Conservation (phyloP, 30 jellyfish, hydroid and myxozoan species). For the Aurelia sp. region DNA sequence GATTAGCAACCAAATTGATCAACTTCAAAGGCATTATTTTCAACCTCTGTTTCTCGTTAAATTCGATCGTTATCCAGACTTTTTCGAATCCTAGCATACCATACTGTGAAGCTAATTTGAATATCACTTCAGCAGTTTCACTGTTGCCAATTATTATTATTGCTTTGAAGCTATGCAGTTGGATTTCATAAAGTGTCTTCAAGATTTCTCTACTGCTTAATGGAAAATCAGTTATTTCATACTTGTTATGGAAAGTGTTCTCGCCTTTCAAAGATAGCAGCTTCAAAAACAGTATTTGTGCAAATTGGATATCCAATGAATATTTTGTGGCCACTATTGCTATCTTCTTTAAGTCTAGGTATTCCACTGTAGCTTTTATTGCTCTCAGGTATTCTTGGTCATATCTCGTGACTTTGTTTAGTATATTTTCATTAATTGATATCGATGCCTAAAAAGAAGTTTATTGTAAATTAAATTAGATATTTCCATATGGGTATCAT, state of each 20-base stretch:
- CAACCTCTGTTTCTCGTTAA: background rate
- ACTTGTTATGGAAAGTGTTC: too few relatives aligned
- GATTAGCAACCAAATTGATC: background rate
- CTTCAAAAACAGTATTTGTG: background rate
- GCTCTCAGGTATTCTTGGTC: constrained; percentile 9
- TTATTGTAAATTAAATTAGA: background rate
- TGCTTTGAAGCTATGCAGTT: background rate
- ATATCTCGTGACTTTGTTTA: background rate
- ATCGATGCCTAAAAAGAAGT: constrained; percentile 2
- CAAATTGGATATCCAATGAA: background rate
- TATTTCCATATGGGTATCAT: too few relatives aligned
- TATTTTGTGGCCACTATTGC: constrained; percentile 27
- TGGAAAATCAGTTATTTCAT: too few relatives aligned
- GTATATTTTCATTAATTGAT: background rate
- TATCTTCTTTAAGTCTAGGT: constrained; percentile 17
- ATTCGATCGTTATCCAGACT: constrained; percentile 3
- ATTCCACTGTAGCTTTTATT: background rate
- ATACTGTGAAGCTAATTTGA: constrained; percentile 12
- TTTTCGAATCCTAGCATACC: constrained; percentile 1
- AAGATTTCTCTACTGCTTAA: background rate
- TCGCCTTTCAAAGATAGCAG: too few relatives aligned
- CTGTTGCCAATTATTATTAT: background rate
- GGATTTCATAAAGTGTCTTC: constrained; percentile 3
- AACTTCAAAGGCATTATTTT: constrained; percentile 9
- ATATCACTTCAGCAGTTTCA: constrained; percentile 6